Evolutionary conservation across 2,888 invertebrate species (phyloP).

Genomic region (Amblyjoppa proteus): DNA sequence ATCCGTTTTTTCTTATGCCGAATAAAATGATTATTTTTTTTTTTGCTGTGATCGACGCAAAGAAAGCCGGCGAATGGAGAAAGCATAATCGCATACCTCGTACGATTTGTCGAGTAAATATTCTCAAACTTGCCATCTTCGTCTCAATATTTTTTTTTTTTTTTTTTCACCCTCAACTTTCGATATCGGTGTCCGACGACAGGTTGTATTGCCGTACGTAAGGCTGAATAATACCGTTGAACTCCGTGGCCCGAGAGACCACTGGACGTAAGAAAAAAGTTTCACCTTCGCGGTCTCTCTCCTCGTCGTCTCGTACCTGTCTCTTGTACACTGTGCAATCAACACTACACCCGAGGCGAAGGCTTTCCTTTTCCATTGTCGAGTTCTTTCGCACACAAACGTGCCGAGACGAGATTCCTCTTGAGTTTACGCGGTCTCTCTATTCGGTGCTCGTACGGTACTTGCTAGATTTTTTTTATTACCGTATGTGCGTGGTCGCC

Average conservation of each 20-base stretch:
- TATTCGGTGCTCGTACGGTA: background rate
- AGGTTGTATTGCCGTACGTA: background rate
- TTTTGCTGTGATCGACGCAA: constrained; percentile 18
- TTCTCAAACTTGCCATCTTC: background rate
- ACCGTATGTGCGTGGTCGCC: background rate
- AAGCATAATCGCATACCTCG: constrained; percentile 20
- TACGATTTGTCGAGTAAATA: background rate
- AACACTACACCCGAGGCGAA: constrained; percentile 21
- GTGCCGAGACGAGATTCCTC: background rate
- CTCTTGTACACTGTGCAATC: constrained; percentile 29
- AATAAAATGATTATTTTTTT: too few relatives aligned
- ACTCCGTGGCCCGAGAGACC: constrained; percentile 1
- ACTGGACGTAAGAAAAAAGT: constrained; percentile 17
- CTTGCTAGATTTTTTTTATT: background rate
- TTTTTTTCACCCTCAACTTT: background rate
- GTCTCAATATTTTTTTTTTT: background rate
- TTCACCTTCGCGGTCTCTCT: constrained; percentile 50
- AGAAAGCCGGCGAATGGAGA: constrained; percentile 11
- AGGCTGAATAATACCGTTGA: background rate
- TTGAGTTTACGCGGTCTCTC: background rate
- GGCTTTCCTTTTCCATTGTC: constrained; percentile 44
- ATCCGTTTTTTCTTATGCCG: too few relatives aligned
- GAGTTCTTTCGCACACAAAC: background rate
- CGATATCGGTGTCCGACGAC: background rate
- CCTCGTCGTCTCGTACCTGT: constrained; percentile 13